Evolutionary conservation across 2,113 vertebrate species (phyloP).

Genomic region (Pavo muticus): DNA sequence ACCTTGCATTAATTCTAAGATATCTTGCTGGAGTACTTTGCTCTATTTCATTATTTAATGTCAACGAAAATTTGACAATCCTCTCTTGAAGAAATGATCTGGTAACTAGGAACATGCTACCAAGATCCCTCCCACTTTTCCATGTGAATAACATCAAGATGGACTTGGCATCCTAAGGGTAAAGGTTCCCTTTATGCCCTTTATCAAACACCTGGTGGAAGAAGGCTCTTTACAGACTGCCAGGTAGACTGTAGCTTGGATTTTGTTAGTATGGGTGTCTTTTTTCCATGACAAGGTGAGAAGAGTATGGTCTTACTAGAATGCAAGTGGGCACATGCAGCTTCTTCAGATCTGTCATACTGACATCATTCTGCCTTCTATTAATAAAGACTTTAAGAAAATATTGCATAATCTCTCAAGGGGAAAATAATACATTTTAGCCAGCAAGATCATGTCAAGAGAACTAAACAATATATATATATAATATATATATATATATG

Average conservation of each 20-base stretch:
- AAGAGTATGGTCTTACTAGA: not conserved
- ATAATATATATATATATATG: not conserved
- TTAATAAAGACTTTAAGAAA: not conserved
- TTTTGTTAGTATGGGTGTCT: not conserved
- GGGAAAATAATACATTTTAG: not conserved
- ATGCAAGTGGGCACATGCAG: rapidly evolving
- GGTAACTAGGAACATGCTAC: not conserved
- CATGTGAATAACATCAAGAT: not conserved
- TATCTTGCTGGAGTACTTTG: not conserved
- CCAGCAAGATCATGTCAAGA: not conserved
- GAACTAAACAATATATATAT: not conserved
- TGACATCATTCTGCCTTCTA: not conserved
- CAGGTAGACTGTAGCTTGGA: not conserved
- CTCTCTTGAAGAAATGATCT: not conserved
- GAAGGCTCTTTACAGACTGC: not conserved
- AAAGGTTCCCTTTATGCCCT: not conserved
- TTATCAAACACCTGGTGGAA: not conserved
- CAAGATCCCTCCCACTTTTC: not conserved
- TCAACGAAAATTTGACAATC: not conserved
- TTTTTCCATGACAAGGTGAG: not conserved
- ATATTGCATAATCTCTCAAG: not conserved
- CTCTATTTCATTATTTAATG: not conserved
- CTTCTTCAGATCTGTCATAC: not conserved
- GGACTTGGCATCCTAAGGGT: not conserved
- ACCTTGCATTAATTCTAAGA: not conserved